These are phyloP conservation scores for Smittia sp. DNA, from an alignment of 2,888 invertebrate species.

Conservation along the genomic window DNA sequence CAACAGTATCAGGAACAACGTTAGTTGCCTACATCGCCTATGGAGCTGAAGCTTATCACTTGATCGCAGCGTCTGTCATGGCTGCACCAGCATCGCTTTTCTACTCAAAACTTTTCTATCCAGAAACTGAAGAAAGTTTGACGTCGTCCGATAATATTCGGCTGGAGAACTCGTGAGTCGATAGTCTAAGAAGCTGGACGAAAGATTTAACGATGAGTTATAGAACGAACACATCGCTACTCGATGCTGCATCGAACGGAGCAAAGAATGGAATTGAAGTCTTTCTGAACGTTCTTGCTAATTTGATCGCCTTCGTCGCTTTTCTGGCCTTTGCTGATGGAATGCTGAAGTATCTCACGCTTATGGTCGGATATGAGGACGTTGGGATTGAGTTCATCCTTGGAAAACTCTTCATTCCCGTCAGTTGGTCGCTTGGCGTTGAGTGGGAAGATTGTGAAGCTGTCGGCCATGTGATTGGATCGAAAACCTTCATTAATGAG, in stretches of 20 bases:
- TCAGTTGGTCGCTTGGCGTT: constrained; percentile 84
- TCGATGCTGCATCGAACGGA: constrained; percentile 91
- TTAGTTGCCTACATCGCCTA: constrained; percentile 89
- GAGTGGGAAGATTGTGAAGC: constrained; percentile 63
- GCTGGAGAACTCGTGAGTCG: constrained; percentile 64
- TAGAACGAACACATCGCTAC: constrained; percentile 76
- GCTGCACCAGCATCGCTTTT: constrained; percentile 92
- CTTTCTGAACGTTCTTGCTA: constrained; percentile 83
- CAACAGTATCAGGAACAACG: constrained; percentile 81
- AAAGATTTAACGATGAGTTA: constrained; percentile 43
- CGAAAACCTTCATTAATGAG: constrained; percentile 89
- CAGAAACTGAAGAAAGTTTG: constrained; percentile 79
- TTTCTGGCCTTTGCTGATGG: constrained; percentile 82
- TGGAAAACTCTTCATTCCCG: constrained; percentile 85
- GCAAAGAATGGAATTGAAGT: constrained; percentile 77
- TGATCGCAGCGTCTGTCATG: constrained; percentile 94
- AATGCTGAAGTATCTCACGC: constrained; percentile 75
- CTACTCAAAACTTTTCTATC: constrained; percentile 85
- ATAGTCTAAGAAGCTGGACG: background rate
- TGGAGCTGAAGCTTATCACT: constrained; percentile 81
- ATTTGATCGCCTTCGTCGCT: constrained; percentile 87
- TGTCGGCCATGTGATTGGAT: constrained; percentile 80
- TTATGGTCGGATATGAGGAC: constrained; percentile 65
- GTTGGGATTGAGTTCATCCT: constrained; percentile 71
- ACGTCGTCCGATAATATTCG: constrained; percentile 74